Conservation (phyloP, 2,888 invertebrate species). For the Trachelus tabidus region DNA sequence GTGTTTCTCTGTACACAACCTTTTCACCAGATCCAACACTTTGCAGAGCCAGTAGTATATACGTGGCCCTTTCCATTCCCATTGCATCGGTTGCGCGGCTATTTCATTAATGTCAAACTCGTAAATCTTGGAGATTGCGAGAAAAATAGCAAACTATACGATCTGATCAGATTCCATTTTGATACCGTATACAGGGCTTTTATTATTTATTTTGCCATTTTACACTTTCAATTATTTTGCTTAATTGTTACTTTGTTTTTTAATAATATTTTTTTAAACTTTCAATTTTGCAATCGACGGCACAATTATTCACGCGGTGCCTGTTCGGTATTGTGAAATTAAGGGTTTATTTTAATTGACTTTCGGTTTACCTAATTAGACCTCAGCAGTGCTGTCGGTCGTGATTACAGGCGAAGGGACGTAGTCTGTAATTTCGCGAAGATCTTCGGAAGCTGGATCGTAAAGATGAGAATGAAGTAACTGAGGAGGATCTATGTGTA, state of each 20-base stretch:
- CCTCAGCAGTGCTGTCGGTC: not conserved
- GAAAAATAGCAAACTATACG: slow-evolving; percentile 9
- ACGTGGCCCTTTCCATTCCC: not conserved
- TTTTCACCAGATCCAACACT: not conserved
- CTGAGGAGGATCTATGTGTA: not conserved
- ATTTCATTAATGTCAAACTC: slow-evolving; percentile 22
- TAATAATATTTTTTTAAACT: too few relatives aligned
- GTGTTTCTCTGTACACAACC: not conserved
- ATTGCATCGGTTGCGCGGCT: not conserved
- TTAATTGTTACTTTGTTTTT: not conserved
- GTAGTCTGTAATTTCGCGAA: not conserved
- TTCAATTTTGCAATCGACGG: not conserved
- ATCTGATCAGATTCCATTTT: not conserved
- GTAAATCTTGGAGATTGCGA: slow-evolving; percentile 23
- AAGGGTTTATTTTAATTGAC: not conserved
- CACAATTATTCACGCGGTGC: not conserved
- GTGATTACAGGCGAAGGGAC: not conserved
- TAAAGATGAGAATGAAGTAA: not conserved
- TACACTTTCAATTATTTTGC: not conserved
- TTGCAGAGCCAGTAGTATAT: not conserved
- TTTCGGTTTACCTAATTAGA: not conserved
- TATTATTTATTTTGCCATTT: not conserved
- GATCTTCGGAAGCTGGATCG: not conserved
- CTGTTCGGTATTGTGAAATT: not conserved
- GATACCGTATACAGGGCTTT: not conserved